Conservation (phyloP, 2,797 vertebrate genomes). For the Agapornis canus region DNA sequence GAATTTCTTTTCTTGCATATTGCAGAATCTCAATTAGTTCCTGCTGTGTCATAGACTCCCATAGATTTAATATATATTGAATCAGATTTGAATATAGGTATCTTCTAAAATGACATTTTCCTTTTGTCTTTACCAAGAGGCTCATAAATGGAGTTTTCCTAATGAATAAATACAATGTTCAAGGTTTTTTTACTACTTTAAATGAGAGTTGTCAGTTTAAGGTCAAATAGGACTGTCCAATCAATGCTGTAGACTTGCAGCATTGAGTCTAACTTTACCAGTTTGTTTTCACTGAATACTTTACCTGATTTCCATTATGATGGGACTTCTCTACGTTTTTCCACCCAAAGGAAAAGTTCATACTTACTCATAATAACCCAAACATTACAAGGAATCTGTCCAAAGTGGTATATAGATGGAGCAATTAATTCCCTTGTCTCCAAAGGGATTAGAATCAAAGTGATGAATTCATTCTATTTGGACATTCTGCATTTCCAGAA, state of each 20-base stretch:
- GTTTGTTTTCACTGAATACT: not conserved
- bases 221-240: not conserved
- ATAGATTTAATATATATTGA: not conserved
- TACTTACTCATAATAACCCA: not conserved
- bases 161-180: not conserved
- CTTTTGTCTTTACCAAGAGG: not conserved
- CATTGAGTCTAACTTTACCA: not conserved
- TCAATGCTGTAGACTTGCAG: not conserved
- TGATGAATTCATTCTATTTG: not conserved
- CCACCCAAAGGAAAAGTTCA: not conserved
- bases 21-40: not conserved
- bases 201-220: not conserved
- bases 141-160: not conserved
- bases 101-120: not conserved
- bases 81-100: not conserved
- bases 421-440: not conserved
- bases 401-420: not conserved
- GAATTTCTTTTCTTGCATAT: not conserved
- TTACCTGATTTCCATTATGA: not conserved
- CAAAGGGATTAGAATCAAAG: not conserved
- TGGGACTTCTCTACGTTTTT: not conserved
- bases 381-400: not conserved
- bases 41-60: not conserved
- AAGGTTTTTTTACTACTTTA: not conserved
- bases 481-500: not conserved